phyloP scores from a whole-genome alignment of 2,113 vertebrate genomes.

The Uropsilus gracilis region DNA sequence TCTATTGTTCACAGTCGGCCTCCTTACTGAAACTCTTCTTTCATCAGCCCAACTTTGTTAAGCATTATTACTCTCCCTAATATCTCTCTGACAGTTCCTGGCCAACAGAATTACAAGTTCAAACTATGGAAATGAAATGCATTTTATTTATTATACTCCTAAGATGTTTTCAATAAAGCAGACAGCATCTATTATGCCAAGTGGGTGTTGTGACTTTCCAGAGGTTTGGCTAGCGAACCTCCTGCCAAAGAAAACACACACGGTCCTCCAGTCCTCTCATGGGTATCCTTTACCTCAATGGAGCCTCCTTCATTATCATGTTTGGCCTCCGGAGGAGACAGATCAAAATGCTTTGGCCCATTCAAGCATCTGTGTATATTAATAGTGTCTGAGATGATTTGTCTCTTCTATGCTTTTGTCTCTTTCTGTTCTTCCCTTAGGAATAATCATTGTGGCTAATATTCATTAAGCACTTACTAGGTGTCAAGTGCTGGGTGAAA shows the following conservation, averaged over 20 bases:
- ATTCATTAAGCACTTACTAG: background rate
- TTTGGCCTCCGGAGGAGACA: slow-evolving; percentile 82
- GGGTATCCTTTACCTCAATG: slow-evolving; percentile 84
- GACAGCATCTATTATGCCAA: slow-evolving; percentile 82
- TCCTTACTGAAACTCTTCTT: slow-evolving; percentile 63
- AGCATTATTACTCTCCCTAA: slow-evolving; percentile 61
- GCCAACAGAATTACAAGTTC: slow-evolving; percentile 75
- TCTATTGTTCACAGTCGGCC: slow-evolving; percentile 50
- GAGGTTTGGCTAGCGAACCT: slow-evolving; percentile 83
- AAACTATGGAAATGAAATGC: slow-evolving; percentile 76
- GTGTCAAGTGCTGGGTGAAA: background rate
- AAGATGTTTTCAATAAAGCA: slow-evolving; percentile 87
- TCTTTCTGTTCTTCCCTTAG: slow-evolving; percentile 28
- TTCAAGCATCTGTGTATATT: slow-evolving; percentile 62
- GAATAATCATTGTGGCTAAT: background rate
- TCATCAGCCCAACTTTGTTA: slow-evolving; percentile 73
- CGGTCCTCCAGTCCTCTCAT: slow-evolving; percentile 84
- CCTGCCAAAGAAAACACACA: slow-evolving; percentile 86
- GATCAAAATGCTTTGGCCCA: slow-evolving; percentile 77
- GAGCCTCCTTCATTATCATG: slow-evolving; percentile 83
- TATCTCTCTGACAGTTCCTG: slow-evolving; percentile 74
- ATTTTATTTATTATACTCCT: slow-evolving; percentile 81
- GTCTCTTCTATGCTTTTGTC: background rate
- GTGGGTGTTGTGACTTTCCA: slow-evolving; percentile 83
- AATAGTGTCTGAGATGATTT: slow-evolving; percentile 56